These are phyloP conservation scores for Salvelinus sp. DNA, from an alignment of 2,113 vertebrate species.

Conservation along the genomic window DNA sequence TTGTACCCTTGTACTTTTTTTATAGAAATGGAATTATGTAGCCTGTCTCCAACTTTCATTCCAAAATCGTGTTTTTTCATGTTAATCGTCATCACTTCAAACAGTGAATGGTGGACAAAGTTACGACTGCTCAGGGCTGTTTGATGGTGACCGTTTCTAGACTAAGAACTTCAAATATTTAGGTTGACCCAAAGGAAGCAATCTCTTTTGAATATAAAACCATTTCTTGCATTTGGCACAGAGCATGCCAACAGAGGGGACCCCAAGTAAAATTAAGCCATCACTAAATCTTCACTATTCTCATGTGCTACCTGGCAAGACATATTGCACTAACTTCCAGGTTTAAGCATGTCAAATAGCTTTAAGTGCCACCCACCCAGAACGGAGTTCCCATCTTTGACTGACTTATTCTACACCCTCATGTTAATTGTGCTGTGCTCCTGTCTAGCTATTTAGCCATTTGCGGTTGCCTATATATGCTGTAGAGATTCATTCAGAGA, in stretches of 20 bases:
- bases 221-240: background rate
- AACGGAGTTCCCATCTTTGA: background rate
- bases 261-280: background rate
- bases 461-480: constrained; percentile 9
- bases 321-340: constrained; percentile 19
- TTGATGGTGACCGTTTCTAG: constrained; percentile 11
- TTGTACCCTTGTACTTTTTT: background rate
- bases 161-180: constrained; percentile 10
- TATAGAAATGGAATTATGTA: background rate
- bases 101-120: background rate
- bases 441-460: constrained; percentile 21
- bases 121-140: constrained; percentile 36
- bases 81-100: background rate
- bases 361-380: background rate
- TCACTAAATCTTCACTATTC: background rate
- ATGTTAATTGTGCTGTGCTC: constrained; percentile 31
- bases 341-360: background rate
- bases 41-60: background rate
- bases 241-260: background rate
- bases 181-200: background rate
- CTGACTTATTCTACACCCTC: background rate
- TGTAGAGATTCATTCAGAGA: background rate
- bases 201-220: background rate
- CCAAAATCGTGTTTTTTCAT: background rate
- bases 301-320: constrained; percentile 4